A percentile compares a stretch with the other conserved stretches of the same genome.
Evolutionary conservation across 92 coral and sea anemone genomes (phyloP).

Genomic region (Zoanthus solanderi): DNA sequence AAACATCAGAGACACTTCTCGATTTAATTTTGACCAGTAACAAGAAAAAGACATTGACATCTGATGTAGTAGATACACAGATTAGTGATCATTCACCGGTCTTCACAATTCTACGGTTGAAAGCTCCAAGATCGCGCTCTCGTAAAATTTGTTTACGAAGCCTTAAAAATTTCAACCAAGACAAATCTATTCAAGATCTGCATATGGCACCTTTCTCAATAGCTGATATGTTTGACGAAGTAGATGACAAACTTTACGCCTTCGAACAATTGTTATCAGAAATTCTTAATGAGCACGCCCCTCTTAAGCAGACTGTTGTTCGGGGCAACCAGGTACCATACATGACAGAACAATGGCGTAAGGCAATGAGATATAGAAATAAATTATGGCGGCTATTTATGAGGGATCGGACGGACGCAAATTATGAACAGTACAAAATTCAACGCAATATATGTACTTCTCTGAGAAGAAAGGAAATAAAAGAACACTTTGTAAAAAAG

Average conservation of each 20-base stretch:
- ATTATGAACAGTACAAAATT: slow-evolving; percentile 53
- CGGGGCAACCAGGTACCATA: slow-evolving; percentile 64
- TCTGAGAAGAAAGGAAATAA: slow-evolving; percentile 35
- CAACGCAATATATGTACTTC: slow-evolving; percentile 65
- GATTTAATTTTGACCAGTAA: slow-evolving; percentile 63
- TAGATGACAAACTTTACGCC: slow-evolving; percentile 61
- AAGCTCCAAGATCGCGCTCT: slow-evolving; percentile 58
- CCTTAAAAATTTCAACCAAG: slow-evolving; percentile 43
- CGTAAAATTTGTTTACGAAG: slow-evolving; percentile 54
- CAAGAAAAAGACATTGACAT: slow-evolving; percentile 32
- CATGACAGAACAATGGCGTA: slow-evolving; percentile 64
- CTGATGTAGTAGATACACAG: slow-evolving; percentile 65
- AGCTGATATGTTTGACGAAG: slow-evolving; percentile 66
- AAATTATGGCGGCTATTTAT: slow-evolving; percentile 55
- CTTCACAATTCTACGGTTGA: slow-evolving; percentile 48
- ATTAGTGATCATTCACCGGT: slow-evolving; percentile 62
- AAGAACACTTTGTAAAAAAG: not conserved
- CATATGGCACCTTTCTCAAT: slow-evolving; percentile 59
- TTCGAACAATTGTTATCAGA: slow-evolving; percentile 53
- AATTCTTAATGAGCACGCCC: slow-evolving; percentile 61
- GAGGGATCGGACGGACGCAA: slow-evolving; percentile 51
- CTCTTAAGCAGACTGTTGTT: slow-evolving; percentile 40
- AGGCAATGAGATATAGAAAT: slow-evolving; percentile 61
- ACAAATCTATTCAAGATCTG: slow-evolving; percentile 52
- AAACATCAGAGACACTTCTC: slow-evolving; percentile 41